A percentile compares a stretch with the other conserved stretches of the same genome.
Conservation (phyloP, 2,888 invertebrate species). For the Meteorus colon region DNA sequence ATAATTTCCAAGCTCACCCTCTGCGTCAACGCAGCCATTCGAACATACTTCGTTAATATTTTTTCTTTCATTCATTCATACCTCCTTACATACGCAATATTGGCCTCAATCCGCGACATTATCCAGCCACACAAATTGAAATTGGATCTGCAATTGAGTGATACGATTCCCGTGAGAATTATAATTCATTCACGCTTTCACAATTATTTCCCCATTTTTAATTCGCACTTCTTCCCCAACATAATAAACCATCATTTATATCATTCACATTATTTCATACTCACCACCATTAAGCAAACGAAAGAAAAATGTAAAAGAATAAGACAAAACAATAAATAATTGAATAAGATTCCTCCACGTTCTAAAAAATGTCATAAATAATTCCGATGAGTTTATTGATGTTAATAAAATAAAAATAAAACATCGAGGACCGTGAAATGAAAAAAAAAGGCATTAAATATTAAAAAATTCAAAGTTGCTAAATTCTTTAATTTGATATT, state of each 20-base stretch:
- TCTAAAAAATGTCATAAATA: not conserved
- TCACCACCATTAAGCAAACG: not conserved
- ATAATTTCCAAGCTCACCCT: not conserved
- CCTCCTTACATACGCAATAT: not conserved
- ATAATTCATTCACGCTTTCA: conserved; percentile 16
- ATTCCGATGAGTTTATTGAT: not conserved
- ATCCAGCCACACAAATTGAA: conserved; percentile 40
- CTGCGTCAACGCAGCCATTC: not conserved
- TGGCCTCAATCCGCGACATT: conserved; percentile 24
- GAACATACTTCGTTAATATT: not conserved
- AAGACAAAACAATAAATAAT: not conserved
- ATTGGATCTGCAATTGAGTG: conserved; percentile 30
- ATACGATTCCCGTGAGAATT: conserved; percentile 43
- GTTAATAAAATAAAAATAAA: conserved; percentile 5
- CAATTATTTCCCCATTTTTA: conserved; percentile 19
- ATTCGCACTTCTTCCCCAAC: not conserved
- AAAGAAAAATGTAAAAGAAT: not conserved
- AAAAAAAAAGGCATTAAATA: not conserved
- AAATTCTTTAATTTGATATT: not conserved
- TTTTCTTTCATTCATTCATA: not conserved
- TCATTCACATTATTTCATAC: not conserved
- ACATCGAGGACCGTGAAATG: not conserved
- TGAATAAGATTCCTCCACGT: not conserved
- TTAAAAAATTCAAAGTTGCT: not conserved
- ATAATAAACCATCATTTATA: too few species aligned